These are phyloP conservation scores for Zaprionus taronus DNA, from an alignment of 1,140 invertebrate species.

Conservation along the genomic window DNA sequence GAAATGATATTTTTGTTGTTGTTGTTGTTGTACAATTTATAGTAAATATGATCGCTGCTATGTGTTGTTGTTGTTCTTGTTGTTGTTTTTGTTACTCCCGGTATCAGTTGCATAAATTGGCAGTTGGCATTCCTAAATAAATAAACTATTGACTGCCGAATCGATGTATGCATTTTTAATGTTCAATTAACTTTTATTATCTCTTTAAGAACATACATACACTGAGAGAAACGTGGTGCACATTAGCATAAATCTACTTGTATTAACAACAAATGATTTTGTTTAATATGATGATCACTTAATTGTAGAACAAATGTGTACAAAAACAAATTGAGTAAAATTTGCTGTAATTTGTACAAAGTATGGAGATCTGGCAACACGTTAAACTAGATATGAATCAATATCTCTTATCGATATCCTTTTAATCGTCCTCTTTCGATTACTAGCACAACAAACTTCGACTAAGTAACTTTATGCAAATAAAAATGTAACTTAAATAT, in stretches of 20 bases:
- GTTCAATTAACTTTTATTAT: slow-evolving; percentile 28
- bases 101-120: slow-evolving; percentile 41
- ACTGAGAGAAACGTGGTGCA: not conserved
- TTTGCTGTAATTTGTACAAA: not conserved
- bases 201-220: not conserved
- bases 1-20: slow-evolving; percentile 20
- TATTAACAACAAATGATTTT: not conserved
- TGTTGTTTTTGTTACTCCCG: not conserved
- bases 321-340: not conserved
- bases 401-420: no score
- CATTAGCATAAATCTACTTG: not conserved
- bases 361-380: no score
- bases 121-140: slow-evolving; percentile 43
- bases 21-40: slow-evolving; percentile 14
- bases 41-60: not conserved
- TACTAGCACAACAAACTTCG: no score
- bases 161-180: slow-evolving; percentile 44
- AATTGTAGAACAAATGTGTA: no score
- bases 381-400: no score
- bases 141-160: slow-evolving; percentile 29
- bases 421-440: no score
- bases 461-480: no score
- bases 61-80: not conserved
- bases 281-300: not conserved
- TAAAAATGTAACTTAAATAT: no score